Percentiles rank a stretch among this genome's conserved stretches.
Evolutionary conservation across 2,888 invertebrate genomes (phyloP).

Genomic region (Heliconius ethilla): DNA sequence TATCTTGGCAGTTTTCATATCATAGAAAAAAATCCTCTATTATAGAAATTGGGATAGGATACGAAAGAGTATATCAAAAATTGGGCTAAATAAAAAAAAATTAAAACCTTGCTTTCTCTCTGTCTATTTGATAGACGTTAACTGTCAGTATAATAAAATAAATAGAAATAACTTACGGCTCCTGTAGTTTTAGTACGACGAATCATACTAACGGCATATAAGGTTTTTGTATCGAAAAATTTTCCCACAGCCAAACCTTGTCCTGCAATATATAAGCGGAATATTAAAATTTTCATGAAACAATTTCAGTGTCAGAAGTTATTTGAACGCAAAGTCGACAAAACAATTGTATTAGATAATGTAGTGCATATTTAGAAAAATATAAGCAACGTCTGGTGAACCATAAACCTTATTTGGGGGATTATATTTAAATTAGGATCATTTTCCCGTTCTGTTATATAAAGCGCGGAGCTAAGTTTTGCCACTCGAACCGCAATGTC

Average conservation of each 20-base stretch:
- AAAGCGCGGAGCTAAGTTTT: too few relatives aligned
- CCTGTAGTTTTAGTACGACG: conserved; percentile 41
- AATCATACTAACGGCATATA: conserved; percentile 53
- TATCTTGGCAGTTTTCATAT: too few relatives aligned
- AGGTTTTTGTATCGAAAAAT: conserved; percentile 43
- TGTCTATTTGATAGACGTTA: background rate
- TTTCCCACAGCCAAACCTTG: conserved; percentile 37
- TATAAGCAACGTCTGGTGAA: background rate
- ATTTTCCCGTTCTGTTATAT: background rate
- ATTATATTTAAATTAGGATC: background rate
- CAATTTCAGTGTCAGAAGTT: too few relatives aligned
- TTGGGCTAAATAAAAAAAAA: too few relatives aligned
- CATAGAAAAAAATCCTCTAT: too few relatives aligned
- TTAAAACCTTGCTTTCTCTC: too few relatives aligned
- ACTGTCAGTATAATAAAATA: background rate
- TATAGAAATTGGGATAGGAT: too few relatives aligned
- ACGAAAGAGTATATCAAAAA: too few relatives aligned
- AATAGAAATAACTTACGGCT: conserved; percentile 47
- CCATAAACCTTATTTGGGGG: background rate
- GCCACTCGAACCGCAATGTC: too few relatives aligned
- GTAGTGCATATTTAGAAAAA: too few relatives aligned
- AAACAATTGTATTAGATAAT: too few relatives aligned
- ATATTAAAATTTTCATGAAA: background rate
- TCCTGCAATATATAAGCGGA: conserved; percentile 32
- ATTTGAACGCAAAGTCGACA: too few relatives aligned